Evolutionary conservation across 1,140 invertebrate genomes (phyloP), one percentile per base, ranked within the genome.

Genomic region (Parapsyche elsis): DNA sequence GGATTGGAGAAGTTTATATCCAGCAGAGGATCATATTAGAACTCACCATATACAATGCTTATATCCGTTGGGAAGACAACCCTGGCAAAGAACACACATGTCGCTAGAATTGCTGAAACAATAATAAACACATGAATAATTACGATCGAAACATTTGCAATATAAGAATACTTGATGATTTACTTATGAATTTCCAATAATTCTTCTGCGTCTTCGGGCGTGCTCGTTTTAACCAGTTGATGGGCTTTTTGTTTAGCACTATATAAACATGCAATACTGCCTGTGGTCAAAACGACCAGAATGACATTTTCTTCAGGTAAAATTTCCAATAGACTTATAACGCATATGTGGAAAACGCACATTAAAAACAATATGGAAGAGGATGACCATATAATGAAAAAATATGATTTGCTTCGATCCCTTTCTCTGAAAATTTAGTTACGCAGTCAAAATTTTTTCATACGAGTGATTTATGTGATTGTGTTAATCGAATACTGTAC

Each of bases 381-480:
- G 14, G 92, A 86, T 7, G 91, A 90, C 93, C 93, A 94, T 53
- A 91, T 89, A 79, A 91, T 87, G 85, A 93, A 94, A 85, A 94
- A 94, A 82, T 92, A 91, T 16, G 92, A 92, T 59, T 59, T 75
- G 4, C 21, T 14, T 45, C 59, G 0, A 16, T 77, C 75, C 26
- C 49, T 64, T 14, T 77, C 75, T 59, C 73, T 76, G 73, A n/a
- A 73, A 21, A 73, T n/a, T 16, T 0, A 38, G 46, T 12, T 9
- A 19, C 45, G 7, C 23, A 10, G 2, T 53, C 10, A 16, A 53
- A 38, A 38, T 1, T 4, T n/a, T 38, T 53, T 16, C 12, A 10
- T 53, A 12, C 45, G 45, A 53, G 49, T 16, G 49, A 16, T 7
- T 4, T 38, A 38, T 61, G 16, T 61, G 9, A 2, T 2, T 61